A percentile compares a stretch with the other conserved stretches of the same genome.
phyloP scores from a whole-genome alignment of 2,797 vertebrate species.

The Molossus alvarezi region DNA sequence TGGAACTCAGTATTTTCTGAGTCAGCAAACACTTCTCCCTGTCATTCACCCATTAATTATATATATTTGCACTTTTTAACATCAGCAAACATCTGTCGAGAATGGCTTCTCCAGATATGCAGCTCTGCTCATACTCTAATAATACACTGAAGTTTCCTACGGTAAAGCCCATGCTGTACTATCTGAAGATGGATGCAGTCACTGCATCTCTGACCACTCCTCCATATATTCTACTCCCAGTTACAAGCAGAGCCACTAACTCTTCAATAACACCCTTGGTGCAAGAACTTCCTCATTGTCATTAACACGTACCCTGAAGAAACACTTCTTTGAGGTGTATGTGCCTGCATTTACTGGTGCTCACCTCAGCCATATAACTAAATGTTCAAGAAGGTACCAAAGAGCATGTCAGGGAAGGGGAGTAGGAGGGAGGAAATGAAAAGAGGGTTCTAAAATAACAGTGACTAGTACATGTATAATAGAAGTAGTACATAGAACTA shows the following conservation, averaged over 20 bases:
- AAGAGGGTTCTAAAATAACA: background rate
- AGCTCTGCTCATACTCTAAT: background rate
- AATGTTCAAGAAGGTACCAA: background rate
- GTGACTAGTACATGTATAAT: background rate
- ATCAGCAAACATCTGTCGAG: conserved; percentile 18
- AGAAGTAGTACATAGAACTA: background rate
- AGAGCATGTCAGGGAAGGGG: background rate
- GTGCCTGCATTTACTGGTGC: background rate
- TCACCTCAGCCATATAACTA: background rate
- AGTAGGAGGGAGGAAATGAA: background rate
- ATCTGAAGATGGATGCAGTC: background rate
- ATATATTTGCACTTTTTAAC: conserved; percentile 42
- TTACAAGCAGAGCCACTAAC: background rate
- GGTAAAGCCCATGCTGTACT: background rate
- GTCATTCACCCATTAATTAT: background rate
- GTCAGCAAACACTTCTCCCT: background rate
- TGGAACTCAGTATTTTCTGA: background rate
- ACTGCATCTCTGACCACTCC: background rate
- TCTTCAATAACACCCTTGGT: background rate
- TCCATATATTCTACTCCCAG: background rate
- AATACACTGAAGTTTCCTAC: background rate
- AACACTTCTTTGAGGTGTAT: background rate
- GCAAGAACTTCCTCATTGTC: background rate
- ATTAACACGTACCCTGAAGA: background rate
- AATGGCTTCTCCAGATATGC: background rate